Evolutionary conservation across 2,113 vertebrate species (phyloP).

Genomic region (Plotosus lineatus): DNA sequence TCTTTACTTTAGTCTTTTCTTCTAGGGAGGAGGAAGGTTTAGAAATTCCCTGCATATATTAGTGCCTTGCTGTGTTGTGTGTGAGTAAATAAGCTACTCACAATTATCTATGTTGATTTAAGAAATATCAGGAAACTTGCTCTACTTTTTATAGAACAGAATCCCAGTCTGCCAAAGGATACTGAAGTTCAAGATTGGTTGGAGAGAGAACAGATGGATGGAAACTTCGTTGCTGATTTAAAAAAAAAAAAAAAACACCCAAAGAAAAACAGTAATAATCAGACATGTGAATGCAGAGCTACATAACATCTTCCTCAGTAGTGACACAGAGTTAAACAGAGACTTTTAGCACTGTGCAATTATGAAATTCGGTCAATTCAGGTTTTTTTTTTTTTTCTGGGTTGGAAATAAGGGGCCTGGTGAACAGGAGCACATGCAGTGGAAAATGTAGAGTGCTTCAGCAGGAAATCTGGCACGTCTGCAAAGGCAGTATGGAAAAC

Average conservation of each 20-base stretch:
- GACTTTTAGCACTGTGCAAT: conserved; percentile 54
- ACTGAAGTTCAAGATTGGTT: too few species aligned
- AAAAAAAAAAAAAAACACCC: too few species aligned
- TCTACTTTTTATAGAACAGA: not conserved
- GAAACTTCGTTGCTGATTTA: not conserved
- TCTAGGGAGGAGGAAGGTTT: too few species aligned
- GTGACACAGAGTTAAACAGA: conserved; percentile 32
- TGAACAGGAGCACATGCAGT: conserved; percentile 49
- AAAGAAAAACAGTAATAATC: not conserved
- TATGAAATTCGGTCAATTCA: conserved; percentile 53
- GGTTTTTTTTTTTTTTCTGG: conserved; percentile 36
- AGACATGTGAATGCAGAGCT: conserved; percentile 5
- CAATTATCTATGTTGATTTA: too few species aligned
- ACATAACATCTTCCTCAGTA: conserved; percentile 42
- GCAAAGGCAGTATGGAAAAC: conserved; percentile 43
- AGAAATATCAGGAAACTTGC: too few species aligned
- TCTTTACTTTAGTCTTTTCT: too few species aligned
- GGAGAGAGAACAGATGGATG: conserved; percentile 20
- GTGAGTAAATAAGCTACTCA: too few species aligned
- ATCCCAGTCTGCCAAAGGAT: not conserved
- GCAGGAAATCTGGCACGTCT: conserved; percentile 49
- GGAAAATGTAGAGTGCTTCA: conserved; percentile 55
- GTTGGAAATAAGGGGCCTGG: conserved; percentile 46
- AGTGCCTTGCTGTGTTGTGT: too few species aligned
- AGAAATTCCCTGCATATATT: too few species aligned